Base-by-base conservation (phyloP, 2,113 vertebrate genomes). In the Brachionichthys hirsutus region DNA sequence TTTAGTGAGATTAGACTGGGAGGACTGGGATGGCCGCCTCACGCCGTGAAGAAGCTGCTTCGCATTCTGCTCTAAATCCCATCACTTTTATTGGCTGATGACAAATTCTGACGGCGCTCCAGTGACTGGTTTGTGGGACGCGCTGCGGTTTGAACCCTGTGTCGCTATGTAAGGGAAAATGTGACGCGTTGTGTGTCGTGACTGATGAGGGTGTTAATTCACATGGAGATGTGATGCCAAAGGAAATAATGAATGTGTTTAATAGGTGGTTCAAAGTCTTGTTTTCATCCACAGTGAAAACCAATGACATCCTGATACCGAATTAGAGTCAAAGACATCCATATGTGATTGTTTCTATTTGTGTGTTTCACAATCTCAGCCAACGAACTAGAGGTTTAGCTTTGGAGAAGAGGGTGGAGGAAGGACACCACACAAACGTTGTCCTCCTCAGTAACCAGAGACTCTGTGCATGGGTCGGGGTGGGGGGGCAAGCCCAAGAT, bases 21-120 rank as follows among this genome's bases (percentile, higher is more conserved):
- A 42, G 40, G 13, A 15, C 40, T 15, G 40, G 40, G 40, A 7
- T 12, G 2, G 53, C 61, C 38, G 43, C 49, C 35, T 38, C 47
- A 49, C 49, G 17, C 36, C 8, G 1, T 40, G 48, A 19, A 77
- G 60, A 56, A 55, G 0, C 17, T 43, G 77, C 41, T 70, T 68
- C 30, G 67, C 69, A 71, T 83, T 82, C 67, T 58, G 35, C 0
- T 20, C 53, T 63, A 61, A 84, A 84, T 86, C 54, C 40, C 82
- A 84, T 70, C 76, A 75, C 74, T 86, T 89, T 87, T 87, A 88
- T 71, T 78, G 70, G 51, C 73, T 85, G 84, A 63, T 49, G 22
- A 54, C n/a, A 35, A 70, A 50, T 18, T 57, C 54, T 54, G 19
- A 68, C 20, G 41, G 15, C 2, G 71, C 14, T 19, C 38, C 73